phyloP scores from a whole-genome alignment of 2,888 invertebrate genomes.

The Mayetiola destructor region DNA sequence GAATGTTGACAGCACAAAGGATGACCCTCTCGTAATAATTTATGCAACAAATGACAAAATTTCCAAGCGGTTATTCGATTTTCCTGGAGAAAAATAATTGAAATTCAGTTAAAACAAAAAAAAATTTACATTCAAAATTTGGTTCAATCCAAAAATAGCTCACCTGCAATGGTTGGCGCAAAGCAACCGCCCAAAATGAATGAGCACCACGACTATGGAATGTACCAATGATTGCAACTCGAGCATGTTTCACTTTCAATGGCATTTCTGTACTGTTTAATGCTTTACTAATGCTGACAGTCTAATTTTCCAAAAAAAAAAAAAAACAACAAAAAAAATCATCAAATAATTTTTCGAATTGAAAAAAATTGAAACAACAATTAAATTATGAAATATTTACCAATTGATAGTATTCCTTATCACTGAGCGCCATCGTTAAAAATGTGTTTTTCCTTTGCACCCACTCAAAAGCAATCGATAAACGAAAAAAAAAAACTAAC shows the following conservation, averaged over 20 bases:
- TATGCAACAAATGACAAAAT: conserved; percentile 95
- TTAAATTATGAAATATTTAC: conserved; percentile 16
- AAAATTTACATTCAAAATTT: neutral
- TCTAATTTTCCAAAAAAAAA: conserved; percentile 43
- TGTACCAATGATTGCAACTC: conserved; percentile 87
- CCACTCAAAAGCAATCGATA: too few relatives aligned
- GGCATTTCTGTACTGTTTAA: conserved; percentile 84
- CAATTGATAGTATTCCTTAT: conserved; percentile 20
- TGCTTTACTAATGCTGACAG: conserved; percentile 81
- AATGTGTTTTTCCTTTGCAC: neutral
- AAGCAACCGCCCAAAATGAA: conserved; percentile 68
- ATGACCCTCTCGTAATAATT: conserved; percentile 89
- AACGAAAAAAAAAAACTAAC: too few relatives aligned
- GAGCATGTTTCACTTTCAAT: conserved; percentile 96
- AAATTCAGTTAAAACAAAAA: neutral
- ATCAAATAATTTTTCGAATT: conserved; percentile 11
- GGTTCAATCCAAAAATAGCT: too few relatives aligned
- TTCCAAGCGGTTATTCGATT: conserved; percentile 97
- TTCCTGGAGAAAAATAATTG: conserved; percentile 48
- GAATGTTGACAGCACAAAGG: conserved; percentile 74
- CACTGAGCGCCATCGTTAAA: conserved; percentile 18
- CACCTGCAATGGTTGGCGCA: conserved; percentile 33
- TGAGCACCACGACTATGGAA: conserved; percentile 83
- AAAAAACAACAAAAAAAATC: conserved; percentile 13
- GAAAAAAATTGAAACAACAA: neutral